These are phyloP conservation scores for Mobula birostris DNA, from an alignment of 2,113 vertebrate species.

Conservation along the genomic window DNA sequence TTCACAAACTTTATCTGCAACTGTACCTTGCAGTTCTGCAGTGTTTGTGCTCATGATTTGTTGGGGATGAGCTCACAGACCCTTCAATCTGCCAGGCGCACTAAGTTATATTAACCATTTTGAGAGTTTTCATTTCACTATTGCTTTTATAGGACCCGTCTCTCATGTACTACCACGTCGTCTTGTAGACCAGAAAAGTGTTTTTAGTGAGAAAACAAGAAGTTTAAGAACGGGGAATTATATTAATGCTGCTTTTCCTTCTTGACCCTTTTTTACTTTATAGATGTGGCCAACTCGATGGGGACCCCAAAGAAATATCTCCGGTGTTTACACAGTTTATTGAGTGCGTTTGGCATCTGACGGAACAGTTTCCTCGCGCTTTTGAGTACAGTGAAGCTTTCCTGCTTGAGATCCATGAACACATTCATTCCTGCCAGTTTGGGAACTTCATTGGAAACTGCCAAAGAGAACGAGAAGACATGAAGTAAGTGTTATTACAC, in stretches of 20 bases:
- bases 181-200: not conserved
- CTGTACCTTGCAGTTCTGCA: not conserved
- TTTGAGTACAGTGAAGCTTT: slow-evolving; percentile 95
- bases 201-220: not conserved
- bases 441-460: slow-evolving; percentile 95
- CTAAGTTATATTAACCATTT: not conserved
- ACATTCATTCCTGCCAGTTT: slow-evolving; percentile 93
- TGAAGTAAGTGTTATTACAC: slow-evolving; percentile 67
- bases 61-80: not conserved
- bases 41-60: not conserved
- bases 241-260: not conserved
- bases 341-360: slow-evolving; percentile 91
- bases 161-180: too few relatives aligned
- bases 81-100: not conserved
- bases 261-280: not conserved
- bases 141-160: not conserved
- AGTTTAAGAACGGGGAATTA: not conserved
- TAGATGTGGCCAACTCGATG: slow-evolving; percentile 90
- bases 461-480: slow-evolving; percentile 84
- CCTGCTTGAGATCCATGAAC: slow-evolving; percentile 95
- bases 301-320: slow-evolving; percentile 86
- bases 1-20: too few relatives aligned
- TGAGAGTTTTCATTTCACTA: not conserved
- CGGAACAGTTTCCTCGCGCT: slow-evolving; percentile 82
- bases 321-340: slow-evolving; percentile 95